Base-by-base conservation (phyloP, 2,888 invertebrate species). In the Acleris sparsana region DNA sequence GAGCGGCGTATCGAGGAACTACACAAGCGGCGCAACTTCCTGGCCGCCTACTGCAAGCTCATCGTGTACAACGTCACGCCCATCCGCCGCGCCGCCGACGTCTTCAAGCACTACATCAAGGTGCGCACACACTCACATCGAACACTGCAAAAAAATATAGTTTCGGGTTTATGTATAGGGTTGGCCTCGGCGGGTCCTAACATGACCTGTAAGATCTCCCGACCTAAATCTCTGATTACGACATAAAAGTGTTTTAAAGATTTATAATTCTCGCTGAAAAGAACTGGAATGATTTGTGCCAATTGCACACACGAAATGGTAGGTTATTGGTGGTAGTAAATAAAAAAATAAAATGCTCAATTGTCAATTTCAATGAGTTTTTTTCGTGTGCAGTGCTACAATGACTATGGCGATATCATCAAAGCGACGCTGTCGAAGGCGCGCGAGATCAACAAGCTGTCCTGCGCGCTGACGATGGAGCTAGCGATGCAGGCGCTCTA, bases 351-450 rank as follows among this genome's bases (percentile, higher is more conserved):
- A 25, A n/a, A n/a, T 1, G 9, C 3, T 9, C 9, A 33, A 33
- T 9, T 7, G 33, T 33, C 9, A 33, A 33, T 33, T 33, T 33
- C 1, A 39, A 39, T 39, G 13, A 39, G 1, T 9, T 13, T 13
- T 39, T 39, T 39, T 9, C 39, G 39, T 39, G 13, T 39, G 39
- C 86, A 97, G 95, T 99, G 97, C 86, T 99, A 99, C 90, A 98
- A 98, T 85, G 99, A 99, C 89, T 99, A 99, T 89, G 99, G 99
- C 58, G 99, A 99, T 88, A 99, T 99, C 60, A 96, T 99, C 73
- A 99, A 99, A 92, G 97, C 98, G 44, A 99, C 99, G 11, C 92
- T 99, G 76, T 97, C 97, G 76, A 99, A 99, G 91, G 98, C 99
- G 13, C 94, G 99, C 73, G 99, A 99, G 93, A 98, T 99, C 76